These are phyloP conservation scores for Alouatta palliata DNA, from an alignment of 2,113 vertebrate genomes.

Conservation along the genomic window DNA sequence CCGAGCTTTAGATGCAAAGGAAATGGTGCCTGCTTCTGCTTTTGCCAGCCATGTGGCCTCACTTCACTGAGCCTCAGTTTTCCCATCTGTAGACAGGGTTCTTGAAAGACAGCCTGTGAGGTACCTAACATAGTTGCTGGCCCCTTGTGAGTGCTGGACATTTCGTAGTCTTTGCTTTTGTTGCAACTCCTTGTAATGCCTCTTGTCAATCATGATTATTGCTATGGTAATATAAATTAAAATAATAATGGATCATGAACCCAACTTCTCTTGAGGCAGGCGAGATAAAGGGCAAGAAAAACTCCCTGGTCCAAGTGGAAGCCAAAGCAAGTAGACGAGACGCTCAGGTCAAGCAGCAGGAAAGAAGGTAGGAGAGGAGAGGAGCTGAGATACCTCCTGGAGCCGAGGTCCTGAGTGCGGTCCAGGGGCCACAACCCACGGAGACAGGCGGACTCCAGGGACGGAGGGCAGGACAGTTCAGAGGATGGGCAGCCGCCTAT, in stretches of 20 bases:
- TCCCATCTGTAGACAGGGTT: neutral
- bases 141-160: neutral
- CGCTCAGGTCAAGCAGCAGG: neutral
- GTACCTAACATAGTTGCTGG: neutral
- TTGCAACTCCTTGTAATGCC: neutral
- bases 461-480: neutral
- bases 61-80: neutral
- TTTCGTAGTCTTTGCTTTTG: neutral
- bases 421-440: neutral
- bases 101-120: neutral
- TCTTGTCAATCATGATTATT: neutral
- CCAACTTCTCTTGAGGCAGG: neutral
- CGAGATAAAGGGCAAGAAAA: neutral
- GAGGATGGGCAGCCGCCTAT: neutral
- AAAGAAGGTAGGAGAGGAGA: neutral
- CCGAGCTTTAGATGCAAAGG: neutral
- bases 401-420: neutral
- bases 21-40: neutral
- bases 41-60: neutral
- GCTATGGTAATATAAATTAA: neutral
- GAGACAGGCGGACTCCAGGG: neutral
- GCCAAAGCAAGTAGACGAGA: neutral
- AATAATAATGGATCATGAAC: neutral
- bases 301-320: neutral
- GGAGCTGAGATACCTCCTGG: neutral